A percentile compares a stretch with the other conserved stretches of the same genome.
phyloP scores from a whole-genome alignment of 2,797 vertebrate genomes.

The Sebastes itinus region DNA sequence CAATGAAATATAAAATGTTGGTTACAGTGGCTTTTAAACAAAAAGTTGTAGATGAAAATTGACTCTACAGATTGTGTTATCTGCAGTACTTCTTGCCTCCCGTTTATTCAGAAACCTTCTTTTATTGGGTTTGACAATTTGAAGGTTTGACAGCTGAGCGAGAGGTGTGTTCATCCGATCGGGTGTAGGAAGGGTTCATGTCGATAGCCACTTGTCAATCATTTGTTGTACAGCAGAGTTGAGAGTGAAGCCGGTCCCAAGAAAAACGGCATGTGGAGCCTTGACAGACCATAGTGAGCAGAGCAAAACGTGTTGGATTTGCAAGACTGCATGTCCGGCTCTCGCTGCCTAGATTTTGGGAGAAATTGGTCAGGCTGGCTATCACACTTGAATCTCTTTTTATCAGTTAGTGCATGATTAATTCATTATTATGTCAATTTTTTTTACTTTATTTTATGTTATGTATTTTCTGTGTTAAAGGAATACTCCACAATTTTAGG shows the following conservation, averaged over 20 bases:
- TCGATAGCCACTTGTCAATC: not conserved
- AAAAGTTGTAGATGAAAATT: not conserved
- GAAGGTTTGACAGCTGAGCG: not conserved
- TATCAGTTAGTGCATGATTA: not conserved
- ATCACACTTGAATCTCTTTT: not conserved
- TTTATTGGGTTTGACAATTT: not conserved
- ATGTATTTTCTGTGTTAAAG: not conserved
- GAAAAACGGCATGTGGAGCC: not conserved
- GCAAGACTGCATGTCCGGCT: not conserved
- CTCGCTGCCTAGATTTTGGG: not conserved
- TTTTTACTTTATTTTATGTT: not conserved
- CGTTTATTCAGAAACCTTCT: not conserved
- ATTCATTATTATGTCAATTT: not conserved
- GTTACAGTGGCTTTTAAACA: not conserved
- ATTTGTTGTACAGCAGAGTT: not conserved
- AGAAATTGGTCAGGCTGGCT: not conserved
- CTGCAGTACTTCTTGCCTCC: not conserved
- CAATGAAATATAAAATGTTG: not conserved
- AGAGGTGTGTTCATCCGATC: not conserved
- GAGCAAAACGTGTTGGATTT: not conserved
- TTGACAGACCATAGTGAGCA: not conserved
- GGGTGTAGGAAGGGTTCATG: not conserved
- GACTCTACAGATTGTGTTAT: not conserved
- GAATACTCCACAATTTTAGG: not conserved
- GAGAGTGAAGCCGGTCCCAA: not conserved